Evolutionary conservation across 1,140 invertebrate species (phyloP).

Genomic region (Drosophila subobscura): DNA sequence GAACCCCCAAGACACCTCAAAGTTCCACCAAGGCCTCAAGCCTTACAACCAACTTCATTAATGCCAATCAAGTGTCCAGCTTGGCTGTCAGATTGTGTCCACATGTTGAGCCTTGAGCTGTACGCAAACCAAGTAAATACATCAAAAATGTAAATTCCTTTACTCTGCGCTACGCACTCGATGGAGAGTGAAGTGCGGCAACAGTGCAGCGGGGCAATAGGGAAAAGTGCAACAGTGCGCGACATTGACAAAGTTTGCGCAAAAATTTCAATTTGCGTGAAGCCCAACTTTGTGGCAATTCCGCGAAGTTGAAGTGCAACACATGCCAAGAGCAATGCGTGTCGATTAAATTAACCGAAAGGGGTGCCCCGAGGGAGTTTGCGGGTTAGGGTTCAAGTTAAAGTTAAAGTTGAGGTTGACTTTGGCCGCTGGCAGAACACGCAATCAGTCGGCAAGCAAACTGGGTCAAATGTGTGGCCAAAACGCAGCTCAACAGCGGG

Average conservation of each 20-base stretch:
- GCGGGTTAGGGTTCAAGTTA: slow-evolving; percentile 61
- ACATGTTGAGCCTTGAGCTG: slow-evolving; percentile 42
- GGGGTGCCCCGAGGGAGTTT: slow-evolving; percentile 10
- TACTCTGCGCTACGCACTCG: slow-evolving; percentile 34
- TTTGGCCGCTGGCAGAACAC: slow-evolving; percentile 65
- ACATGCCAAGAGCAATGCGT: slow-evolving; percentile 71
- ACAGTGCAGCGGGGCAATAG: slow-evolving; percentile 9
- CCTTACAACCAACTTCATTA: slow-evolving; percentile 1
- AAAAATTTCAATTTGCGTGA: slow-evolving; percentile 60
- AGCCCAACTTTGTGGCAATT: not conserved
- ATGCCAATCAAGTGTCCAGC: slow-evolving; percentile 45
- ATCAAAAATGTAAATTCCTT: slow-evolving; percentile 63
- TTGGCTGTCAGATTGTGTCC: slow-evolving; percentile 35
- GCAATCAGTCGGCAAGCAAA: slow-evolving; percentile 69
- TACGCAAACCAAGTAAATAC: slow-evolving; percentile 38
- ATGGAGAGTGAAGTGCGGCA: slow-evolving; percentile 18
- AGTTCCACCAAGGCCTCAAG: not conserved
- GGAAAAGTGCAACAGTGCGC: slow-evolving; percentile 66
- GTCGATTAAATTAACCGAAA: slow-evolving; percentile 77
- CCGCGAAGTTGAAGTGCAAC: slow-evolving; percentile 53
- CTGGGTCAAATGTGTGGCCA: slow-evolving; percentile 65
- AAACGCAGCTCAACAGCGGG: slow-evolving; percentile 51
- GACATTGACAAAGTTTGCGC: slow-evolving; percentile 67
- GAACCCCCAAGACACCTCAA: not conserved
- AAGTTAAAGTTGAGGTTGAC: slow-evolving; percentile 72